Evolutionary conservation across 1,140 invertebrate genomes (phyloP).

Genomic region (Caenorhabditis latens): DNA sequence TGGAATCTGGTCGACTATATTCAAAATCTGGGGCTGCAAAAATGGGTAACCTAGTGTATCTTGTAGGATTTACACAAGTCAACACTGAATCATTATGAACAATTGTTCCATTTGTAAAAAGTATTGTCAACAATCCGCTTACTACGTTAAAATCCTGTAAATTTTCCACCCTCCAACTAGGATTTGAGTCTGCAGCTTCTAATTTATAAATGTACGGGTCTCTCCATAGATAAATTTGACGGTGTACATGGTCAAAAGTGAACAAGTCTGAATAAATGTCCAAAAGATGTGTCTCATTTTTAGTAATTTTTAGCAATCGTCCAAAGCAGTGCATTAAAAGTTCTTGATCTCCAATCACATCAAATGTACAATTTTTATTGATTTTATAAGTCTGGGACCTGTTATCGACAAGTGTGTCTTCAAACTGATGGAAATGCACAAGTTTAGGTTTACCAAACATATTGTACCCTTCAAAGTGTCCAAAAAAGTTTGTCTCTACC

Average conservation of each 20-base stretch:
- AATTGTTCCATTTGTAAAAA: neutral
- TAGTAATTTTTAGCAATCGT: neutral
- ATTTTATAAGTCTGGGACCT: neutral
- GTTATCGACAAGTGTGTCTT: neutral
- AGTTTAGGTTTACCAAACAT: neutral
- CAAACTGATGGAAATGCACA: neutral
- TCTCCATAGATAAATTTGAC: conserved; percentile 10
- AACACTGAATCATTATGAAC: neutral
- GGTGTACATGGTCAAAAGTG: neutral
- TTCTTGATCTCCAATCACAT: neutral
- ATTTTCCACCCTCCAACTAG: neutral
- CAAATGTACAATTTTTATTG: neutral
- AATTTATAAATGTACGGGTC: neutral
- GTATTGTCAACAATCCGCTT: neutral
- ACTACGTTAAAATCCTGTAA: neutral
- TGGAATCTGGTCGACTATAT: neutral
- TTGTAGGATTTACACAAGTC: neutral
- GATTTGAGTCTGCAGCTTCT: neutral
- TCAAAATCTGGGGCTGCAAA: neutral
- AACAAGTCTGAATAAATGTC: neutral
- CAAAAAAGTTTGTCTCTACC: neutral
- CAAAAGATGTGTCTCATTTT: neutral
- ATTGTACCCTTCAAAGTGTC: neutral
- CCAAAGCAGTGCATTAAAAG: neutral
- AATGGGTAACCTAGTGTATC: neutral